A percentile compares a stretch with the other conserved stretches of the same genome.
Evolutionary conservation across 2,113 vertebrate genomes (phyloP).

Genomic region (Chiloscyllium plagiosum): DNA sequence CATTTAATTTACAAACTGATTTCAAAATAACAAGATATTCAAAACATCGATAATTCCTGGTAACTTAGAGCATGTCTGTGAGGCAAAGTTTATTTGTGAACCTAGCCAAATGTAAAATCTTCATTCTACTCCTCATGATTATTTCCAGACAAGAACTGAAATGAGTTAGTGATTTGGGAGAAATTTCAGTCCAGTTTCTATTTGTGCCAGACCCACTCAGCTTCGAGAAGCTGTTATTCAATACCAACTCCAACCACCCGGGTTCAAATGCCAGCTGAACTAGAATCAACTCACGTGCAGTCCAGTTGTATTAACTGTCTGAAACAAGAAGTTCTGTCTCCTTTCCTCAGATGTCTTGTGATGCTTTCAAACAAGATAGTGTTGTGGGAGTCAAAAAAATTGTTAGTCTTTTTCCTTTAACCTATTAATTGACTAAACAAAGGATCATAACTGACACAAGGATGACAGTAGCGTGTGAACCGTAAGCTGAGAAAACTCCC

Average conservation of each 20-base stretch:
- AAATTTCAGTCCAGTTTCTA: background rate
- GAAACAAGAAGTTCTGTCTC: background rate
- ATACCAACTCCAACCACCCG: background rate
- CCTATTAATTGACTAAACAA: background rate
- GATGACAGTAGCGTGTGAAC: background rate
- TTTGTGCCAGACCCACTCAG: background rate
- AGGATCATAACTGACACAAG: background rate
- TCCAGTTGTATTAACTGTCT: background rate
- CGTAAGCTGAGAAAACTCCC: background rate
- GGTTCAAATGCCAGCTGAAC: background rate
- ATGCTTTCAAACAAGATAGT: background rate
- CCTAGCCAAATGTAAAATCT: background rate
- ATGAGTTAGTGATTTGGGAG: background rate
- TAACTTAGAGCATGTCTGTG: background rate
- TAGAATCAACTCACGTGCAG: background rate
- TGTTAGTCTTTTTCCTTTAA: background rate
- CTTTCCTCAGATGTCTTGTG: background rate
- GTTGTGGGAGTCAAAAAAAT: background rate
- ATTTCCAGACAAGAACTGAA: background rate
- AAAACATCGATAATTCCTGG: background rate
- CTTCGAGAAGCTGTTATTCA: background rate
- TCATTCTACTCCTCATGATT: background rate
- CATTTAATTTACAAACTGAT: background rate
- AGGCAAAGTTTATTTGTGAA: background rate
- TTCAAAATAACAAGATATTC: background rate